Base-by-base conservation (phyloP, 2,113 vertebrate species). In the Malurus alboscapulatus region DNA sequence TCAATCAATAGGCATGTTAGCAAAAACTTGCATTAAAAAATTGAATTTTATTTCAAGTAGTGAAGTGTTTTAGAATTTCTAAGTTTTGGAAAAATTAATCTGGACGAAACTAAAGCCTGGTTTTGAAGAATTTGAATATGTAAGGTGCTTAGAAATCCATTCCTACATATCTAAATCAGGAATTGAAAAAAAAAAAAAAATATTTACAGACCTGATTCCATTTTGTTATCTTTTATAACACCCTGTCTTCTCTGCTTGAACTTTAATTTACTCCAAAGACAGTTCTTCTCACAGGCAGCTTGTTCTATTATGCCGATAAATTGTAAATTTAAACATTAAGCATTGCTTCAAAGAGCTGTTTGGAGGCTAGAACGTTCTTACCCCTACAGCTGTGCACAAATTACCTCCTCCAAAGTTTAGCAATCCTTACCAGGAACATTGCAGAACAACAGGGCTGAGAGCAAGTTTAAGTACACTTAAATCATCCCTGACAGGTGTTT, bases 391-490 rank as follows among this genome's bases (percentile, higher is more conserved):
- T 82, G 78, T 19, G 51, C 66, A 69, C 44, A 74, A 75, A 62
- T 55, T 57, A 62, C 50, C 67, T 38, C 67, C 38, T 81, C 66
- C 58, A 57, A 72, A 73, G 50, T 38, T 72, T 38, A 36, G 42
- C 25, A 3, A 17, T 42, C 74, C 71, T 58, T 91, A 2, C 29
- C 3, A 54, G 74, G 42, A 78, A 47, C 22, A 55, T 13, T 16
- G 14, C 0, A 85, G 85, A 83, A 69, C 15, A 40, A 29, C 13
- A 75, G 45, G 34, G 55, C 65, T 30, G 53, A 71, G 38, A 79
- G 21, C 83, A 86, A 32, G 68, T 77, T 91, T 86, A 95, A 94
- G 83, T 87, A 92, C 85, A 88, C 53, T 94, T 93, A 2, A 12
- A 51, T 66, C 68, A 90, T 72, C 83, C 79, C 83, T 84, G 71